A percentile compares a stretch with the other conserved stretches of the same genome.
These are phyloP conservation scores for Neoniphon sammara DNA, from an alignment of 2,797 vertebrate genomes.

Conservation along the genomic window DNA sequence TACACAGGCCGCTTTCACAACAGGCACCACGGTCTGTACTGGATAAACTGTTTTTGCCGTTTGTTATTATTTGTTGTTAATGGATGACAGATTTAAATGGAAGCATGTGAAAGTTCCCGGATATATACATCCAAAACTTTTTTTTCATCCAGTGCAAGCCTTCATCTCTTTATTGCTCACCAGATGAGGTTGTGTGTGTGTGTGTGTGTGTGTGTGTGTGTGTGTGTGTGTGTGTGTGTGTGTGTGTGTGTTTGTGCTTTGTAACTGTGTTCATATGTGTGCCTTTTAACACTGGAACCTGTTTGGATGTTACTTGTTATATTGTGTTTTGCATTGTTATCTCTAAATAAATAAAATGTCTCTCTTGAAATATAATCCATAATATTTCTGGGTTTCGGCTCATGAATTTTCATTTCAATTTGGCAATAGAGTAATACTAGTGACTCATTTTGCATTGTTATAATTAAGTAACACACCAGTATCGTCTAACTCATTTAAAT, in stretches of 20 bases:
- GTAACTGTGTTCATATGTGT: background rate
- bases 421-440: background rate
- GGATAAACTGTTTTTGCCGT: conserved; percentile 77
- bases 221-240: background rate
- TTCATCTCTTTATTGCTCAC: no score
- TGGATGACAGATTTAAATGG: conserved; percentile 79
- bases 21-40: conserved; percentile 69
- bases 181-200: background rate
- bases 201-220: background rate
- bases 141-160: conserved; percentile 21
- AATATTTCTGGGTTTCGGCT: background rate
- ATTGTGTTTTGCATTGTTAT: background rate
- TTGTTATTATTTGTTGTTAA: conserved; percentile 87
- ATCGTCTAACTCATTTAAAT: no score
- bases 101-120: conserved; percentile 63
- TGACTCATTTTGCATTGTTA: background rate
- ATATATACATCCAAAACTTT: conserved; percentile 12
- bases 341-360: no score
- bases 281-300: no score
- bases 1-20: conserved; percentile 80
- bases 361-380: no score
- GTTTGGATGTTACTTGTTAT: background rate
- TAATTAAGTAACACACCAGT: background rate
- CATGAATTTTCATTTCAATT: background rate
- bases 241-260: background rate